phyloP scores from a whole-genome alignment of 2,797 vertebrate genomes.

The Ceyx erithaca region DNA sequence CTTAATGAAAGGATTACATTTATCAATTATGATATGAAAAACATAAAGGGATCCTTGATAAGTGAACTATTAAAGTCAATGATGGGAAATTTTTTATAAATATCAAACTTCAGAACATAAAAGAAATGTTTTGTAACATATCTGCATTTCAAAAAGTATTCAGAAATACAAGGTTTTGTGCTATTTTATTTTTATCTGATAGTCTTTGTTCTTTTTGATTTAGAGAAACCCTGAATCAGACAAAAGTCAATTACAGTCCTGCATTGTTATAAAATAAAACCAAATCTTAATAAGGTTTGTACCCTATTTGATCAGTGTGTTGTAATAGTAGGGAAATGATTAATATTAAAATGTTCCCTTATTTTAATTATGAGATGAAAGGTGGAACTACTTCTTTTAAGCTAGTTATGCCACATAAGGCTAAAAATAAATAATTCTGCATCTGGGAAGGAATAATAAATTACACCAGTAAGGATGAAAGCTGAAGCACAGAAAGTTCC shows the following conservation, averaged over 20 bases:
- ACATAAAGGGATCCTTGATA: neutral
- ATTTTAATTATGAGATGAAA: slow-evolving; percentile 58
- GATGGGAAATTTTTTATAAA: neutral
- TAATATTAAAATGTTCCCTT: slow-evolving; percentile 55
- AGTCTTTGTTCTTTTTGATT: slow-evolving; percentile 57
- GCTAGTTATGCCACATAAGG: slow-evolving; percentile 17
- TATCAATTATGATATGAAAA: slow-evolving; percentile 23
- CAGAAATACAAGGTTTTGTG: slow-evolving; percentile 9
- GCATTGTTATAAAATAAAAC: slow-evolving; percentile 34
- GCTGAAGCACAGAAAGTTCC: too few species aligned
- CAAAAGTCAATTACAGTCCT: slow-evolving; percentile 36
- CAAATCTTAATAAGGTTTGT: slow-evolving; percentile 21
- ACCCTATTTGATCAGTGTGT: slow-evolving; percentile 9
- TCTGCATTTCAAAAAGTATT: slow-evolving; percentile 51
- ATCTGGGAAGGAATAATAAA: too few species aligned
- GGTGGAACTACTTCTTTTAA: slow-evolving; percentile 13
- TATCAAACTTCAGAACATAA: slow-evolving; percentile 21
- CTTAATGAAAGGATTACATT: slow-evolving; percentile 20
- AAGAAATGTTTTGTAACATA: neutral
- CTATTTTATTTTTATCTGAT: slow-evolving; percentile 52
- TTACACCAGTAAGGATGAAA: too few species aligned
- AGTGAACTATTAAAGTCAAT: slow-evolving; percentile 23
- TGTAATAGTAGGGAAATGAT: slow-evolving; percentile 33
- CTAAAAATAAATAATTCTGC: slow-evolving; percentile 19
- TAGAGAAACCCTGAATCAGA: slow-evolving; percentile 53